Evolutionary conservation across 2,797 vertebrate genomes (phyloP), one percentile per base, ranked within the genome.

Genomic region (Phataginus tetradactyla): DNA sequence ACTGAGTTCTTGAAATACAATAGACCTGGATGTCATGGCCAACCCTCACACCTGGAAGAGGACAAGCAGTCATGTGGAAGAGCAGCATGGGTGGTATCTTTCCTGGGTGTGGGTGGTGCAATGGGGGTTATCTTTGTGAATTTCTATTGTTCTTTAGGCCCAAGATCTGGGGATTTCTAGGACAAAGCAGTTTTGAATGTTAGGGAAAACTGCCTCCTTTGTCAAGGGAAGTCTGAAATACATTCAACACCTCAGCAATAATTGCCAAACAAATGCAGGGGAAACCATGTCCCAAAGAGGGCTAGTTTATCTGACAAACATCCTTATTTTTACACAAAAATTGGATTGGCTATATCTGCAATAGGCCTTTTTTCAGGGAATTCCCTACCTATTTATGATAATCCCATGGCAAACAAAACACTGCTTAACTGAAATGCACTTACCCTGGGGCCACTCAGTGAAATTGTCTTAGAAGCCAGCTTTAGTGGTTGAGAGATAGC

Each of bases 341-440:
- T 53, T 81, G 53, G 53, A 45, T 18, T 61, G 61, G 42, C 7
- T 83, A 7, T 57, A 78, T 86, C 69, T 13, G 17, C 39, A 93
- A 63, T 66, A 80, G 85, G 21, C 25, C 20, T 69, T 27, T 37
- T 85, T 91, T 95, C 68, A 91, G 69, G 78, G 83, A 95, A 88
- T 85, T 71, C 27, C n/a, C 74, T 77, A 27, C 11, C 69, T 92
- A 49, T 23, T 91, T 69, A 66, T 23, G 13, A 45, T 81, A 79
- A 86, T 80, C 45, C 29, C 15, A 23, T 4, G 4, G 6, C 84
- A 78, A 94, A 84, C 29, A 21, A 71, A 39, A 45, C 1, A 5
- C 64, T 57, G 63, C 81, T 78, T 61, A 55, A 91, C 55, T 59
- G 64, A 91, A 84, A 63, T 11, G 20, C 39, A 14, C 27, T 69